These are phyloP conservation scores for Elephantulus edwardii DNA, from an alignment of 2,113 vertebrate species.

Conservation along the genomic window DNA sequence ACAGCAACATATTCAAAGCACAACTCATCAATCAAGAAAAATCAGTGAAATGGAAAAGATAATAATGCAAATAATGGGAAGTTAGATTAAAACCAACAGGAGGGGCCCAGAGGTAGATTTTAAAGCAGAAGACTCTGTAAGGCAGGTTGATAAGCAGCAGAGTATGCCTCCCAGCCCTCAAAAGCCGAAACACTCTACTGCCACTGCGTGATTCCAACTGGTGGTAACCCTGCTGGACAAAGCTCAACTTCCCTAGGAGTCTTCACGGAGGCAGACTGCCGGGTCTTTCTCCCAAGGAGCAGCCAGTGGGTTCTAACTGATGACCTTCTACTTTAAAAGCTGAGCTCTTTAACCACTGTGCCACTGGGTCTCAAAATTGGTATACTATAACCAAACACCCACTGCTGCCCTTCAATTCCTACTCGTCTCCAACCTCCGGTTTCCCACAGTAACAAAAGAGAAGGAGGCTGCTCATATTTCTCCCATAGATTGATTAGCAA, in stretches of 20 bases:
- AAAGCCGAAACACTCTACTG: not conserved
- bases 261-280: not conserved
- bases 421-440: too few relatives aligned
- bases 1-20: slow-evolving; percentile 57
- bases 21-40: not conserved
- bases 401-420: too few relatives aligned
- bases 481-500: too few relatives aligned
- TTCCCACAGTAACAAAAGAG: too few relatives aligned
- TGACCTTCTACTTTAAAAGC: not conserved
- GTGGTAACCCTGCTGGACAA: too few relatives aligned
- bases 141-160: not conserved
- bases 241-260: too few relatives aligned
- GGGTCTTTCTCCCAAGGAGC: not conserved
- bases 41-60: not conserved
- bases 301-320: not conserved
- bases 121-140: not conserved
- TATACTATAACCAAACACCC: too few relatives aligned
- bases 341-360: not conserved
- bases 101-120: not conserved
- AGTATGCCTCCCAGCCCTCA: too few relatives aligned
- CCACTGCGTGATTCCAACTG: not conserved
- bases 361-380: too few relatives aligned
- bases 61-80: not conserved
- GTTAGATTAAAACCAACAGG: slow-evolving; percentile 4
- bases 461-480: too few relatives aligned